phyloP scores from a whole-genome alignment of 2,888 invertebrate genomes.

The Callimorpha dominula region DNA sequence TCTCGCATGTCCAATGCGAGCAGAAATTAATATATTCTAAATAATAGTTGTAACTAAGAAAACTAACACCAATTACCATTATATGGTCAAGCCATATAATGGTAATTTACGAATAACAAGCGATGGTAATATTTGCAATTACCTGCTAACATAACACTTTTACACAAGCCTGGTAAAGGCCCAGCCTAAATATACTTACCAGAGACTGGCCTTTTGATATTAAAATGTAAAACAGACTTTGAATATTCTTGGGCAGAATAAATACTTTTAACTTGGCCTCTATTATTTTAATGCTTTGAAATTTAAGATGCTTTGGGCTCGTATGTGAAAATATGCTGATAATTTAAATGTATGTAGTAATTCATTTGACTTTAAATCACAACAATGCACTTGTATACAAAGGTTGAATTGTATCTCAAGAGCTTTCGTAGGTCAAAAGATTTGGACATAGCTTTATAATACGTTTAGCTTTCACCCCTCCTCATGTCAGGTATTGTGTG shows the following conservation, averaged over 20 bases:
- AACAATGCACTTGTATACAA: background rate
- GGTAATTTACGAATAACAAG: background rate
- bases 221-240: conserved; percentile 33
- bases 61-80: too few relatives aligned
- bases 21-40: too few relatives aligned
- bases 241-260: conserved; percentile 9
- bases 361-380: background rate
- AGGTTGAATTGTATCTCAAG: background rate
- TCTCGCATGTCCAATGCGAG: too few relatives aligned
- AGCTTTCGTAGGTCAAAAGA: background rate
- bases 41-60: too few relatives aligned
- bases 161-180: conserved; percentile 1
- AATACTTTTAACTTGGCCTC: background rate
- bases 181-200: conserved; percentile 41
- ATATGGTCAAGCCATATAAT: too few relatives aligned
- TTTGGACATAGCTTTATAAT: background rate
- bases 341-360: background rate
- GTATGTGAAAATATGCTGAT: conserved; percentile 6
- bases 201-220: conserved; percentile 19
- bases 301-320: background rate
- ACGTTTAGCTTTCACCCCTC: background rate
- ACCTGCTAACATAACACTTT: background rate
- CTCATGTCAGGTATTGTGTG: background rate
- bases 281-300: conserved; percentile 15
- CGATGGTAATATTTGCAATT: conserved; percentile 7